Base-by-base conservation (phyloP, 2,888 invertebrate genomes). In the Lithophane ornitopus region DNA sequence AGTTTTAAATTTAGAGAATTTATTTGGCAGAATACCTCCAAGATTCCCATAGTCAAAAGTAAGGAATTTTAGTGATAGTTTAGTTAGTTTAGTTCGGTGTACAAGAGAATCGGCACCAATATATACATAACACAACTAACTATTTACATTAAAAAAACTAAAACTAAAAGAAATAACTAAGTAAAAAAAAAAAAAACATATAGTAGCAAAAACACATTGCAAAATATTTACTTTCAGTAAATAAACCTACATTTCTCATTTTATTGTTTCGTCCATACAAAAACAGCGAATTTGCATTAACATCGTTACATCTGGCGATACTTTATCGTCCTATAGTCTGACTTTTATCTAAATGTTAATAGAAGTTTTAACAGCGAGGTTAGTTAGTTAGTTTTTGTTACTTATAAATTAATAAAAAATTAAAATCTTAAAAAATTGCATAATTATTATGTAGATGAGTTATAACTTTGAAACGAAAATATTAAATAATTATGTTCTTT, bases 241-340 rank as follows among this genome's bases (percentile, higher is more conserved):
- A 34, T 34, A 34, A 34, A 34, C 34, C 34, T 11, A 28, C 22
- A 19, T 28, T 34, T 69, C 4, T 8, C 16, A 44, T 19, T 44
- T 12, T 44, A 28, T 9, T 16, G 62, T 34, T 56, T 62, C 16
- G 12, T 78, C 7, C 12, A 41, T n/a, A n/a, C 16, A 66, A 59
- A 66, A 54, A 16, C 28, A 28, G n/a, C 11, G 0, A 58, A 77
- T 76, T 78, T 62, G 28, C 69, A 78, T 49, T 19, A 8, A 22
- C 14, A 54, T 28, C 49, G 22, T 22, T 41, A 63, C 28, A 26
- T 56, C 28, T 56, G 16, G 41, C 39, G 49, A 70, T 46, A 26
- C 16, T 8, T 41, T 52, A 34, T 59, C 28, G 9, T 49, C 46
- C 2, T 44, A 11, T 22, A 34, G 28, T 59, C 34, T 34, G 49